Evolutionary conservation across 2,113 vertebrate genomes (phyloP).

Genomic region (Paedocypris sp.): DNA sequence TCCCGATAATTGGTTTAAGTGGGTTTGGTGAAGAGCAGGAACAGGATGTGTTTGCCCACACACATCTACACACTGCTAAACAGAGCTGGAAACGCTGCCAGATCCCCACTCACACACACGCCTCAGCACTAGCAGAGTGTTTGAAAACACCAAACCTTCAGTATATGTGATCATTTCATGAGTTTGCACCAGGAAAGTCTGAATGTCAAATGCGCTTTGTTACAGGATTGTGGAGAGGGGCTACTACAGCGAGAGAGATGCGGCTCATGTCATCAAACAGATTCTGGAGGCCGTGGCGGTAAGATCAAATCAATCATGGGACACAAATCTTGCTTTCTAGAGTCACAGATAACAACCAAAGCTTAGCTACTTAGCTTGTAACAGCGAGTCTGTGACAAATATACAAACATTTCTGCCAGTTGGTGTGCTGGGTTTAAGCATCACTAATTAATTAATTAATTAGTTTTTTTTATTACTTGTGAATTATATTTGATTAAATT

Average conservation of each 20-base stretch:
- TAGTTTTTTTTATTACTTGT: too few species aligned
- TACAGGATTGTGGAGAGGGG: conserved; percentile 77
- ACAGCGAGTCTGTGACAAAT: too few species aligned
- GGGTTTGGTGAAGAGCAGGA: background rate
- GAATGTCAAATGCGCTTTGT: background rate
- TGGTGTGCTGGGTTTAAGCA: too few species aligned
- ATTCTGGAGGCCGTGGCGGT: conserved; percentile 79
- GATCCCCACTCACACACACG: background rate
- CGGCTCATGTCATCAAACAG: conserved; percentile 77
- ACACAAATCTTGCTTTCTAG: background rate
- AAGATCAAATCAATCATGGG: conserved; percentile 25
- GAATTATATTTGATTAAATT: too few species aligned
- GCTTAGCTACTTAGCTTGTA: too few species aligned
- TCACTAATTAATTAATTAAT: too few species aligned
- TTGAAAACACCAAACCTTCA: background rate
- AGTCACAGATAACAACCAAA: background rate
- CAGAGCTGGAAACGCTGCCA: background rate
- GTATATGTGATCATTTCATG: background rate
- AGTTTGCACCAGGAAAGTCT: too few species aligned
- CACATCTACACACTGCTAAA: conserved; percentile 2
- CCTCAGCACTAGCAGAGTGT: background rate
- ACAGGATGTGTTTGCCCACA: conserved; percentile 7
- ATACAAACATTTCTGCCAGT: too few species aligned
- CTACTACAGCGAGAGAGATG: conserved; percentile 79
- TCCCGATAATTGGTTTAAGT: background rate